These are phyloP conservation scores for Erythrolamprus reginae DNA, from an alignment of 2,113 vertebrate species.

Conservation along the genomic window DNA sequence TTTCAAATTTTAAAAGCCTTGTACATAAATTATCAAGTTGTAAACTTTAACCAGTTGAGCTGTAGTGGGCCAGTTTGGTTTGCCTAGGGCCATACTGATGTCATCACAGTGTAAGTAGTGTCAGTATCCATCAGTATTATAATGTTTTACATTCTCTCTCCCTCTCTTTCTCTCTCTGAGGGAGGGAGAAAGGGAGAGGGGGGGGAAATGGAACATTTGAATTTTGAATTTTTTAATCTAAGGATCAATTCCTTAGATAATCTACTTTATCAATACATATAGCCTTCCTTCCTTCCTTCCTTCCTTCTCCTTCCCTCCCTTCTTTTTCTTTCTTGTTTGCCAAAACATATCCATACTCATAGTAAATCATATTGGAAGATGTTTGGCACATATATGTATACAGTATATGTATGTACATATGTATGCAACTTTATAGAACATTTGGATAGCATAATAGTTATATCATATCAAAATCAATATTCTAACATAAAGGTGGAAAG, in stretches of 20 bases:
- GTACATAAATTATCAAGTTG: not conserved
- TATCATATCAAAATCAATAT: not conserved
- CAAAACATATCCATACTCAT: not conserved
- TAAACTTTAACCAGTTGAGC: not conserved
- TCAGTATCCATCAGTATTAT: not conserved
- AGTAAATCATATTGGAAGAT: not conserved
- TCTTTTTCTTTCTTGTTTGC: not conserved
- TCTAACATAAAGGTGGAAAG: not conserved
- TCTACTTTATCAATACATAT: not conserved
- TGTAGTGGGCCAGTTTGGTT: not conserved
- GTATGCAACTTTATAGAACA: not conserved
- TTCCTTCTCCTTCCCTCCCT: not conserved
- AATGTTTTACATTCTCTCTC: not conserved
- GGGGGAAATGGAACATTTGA: not conserved
- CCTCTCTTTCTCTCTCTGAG: too few relatives aligned
- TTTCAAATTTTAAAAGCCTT: not conserved
- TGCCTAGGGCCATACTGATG: not conserved
- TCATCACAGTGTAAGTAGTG: not conserved
- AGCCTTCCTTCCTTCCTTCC: not conserved
- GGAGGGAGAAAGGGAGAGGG: too few relatives aligned
- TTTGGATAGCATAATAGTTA: not conserved
- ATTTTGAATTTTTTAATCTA: not conserved
- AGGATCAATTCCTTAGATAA: not conserved
- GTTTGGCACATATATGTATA: not conserved
- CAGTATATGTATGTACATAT: not conserved